Percentiles rank a stretch among this genome's conserved stretches.
phyloP scores from a whole-genome alignment of 2,113 vertebrate genomes.

The Conger conger region DNA sequence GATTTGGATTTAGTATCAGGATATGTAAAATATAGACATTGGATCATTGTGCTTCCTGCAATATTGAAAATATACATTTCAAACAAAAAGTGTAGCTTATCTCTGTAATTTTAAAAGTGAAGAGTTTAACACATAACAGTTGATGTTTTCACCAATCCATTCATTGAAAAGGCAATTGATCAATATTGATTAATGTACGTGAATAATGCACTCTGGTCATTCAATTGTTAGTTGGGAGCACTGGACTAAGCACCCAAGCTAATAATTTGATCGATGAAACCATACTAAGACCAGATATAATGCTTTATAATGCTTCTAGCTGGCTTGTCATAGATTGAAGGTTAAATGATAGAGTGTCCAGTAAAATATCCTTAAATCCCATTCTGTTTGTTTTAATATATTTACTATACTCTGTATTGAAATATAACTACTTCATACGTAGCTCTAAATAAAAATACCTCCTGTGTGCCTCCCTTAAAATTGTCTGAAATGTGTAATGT shows the following conservation, averaged over 20 bases:
- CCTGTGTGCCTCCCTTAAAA: too few species aligned
- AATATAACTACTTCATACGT: too few species aligned
- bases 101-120: not conserved
- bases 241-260: not conserved
- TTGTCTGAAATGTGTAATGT: too few species aligned
- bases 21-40: not conserved
- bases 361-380: not conserved
- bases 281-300: constrained; percentile 31
- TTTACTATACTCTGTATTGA: too few species aligned
- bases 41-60: too few species aligned
- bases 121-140: not conserved
- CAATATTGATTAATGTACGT: not conserved
- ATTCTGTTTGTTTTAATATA: too few species aligned
- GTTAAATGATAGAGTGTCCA: constrained; percentile 30
- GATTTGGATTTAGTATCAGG: not conserved
- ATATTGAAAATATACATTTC: not conserved
- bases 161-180: not conserved
- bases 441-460: too few species aligned
- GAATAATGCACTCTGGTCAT: not conserved
- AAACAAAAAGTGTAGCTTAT: not conserved
- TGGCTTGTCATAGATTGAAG: constrained; percentile 25
- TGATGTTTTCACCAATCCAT: not conserved
- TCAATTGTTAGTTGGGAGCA: not conserved
- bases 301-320: constrained; percentile 48
- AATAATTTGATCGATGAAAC: constrained; percentile 11